Percentiles rank a stretch among this genome's conserved stretches.
Evolutionary conservation across 2,113 vertebrate species (phyloP).

Genomic region (Amphilophus citrinellus): DNA sequence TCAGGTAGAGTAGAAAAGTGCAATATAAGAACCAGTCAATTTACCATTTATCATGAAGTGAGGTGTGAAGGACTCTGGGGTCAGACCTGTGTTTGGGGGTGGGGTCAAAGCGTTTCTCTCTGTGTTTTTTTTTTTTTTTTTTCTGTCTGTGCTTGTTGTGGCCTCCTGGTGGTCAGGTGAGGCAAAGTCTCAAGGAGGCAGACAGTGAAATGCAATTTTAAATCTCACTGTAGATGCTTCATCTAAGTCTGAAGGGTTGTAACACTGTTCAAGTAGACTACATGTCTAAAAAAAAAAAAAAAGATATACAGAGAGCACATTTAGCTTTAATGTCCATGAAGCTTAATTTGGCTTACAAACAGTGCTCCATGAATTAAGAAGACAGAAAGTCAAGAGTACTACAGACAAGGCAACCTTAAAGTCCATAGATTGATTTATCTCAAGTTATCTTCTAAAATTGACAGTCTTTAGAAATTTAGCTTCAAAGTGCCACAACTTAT

Average conservation of each 20-base stretch:
- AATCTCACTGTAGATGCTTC: background rate
- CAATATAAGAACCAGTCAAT: too few relatives aligned
- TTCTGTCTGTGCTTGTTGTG: background rate
- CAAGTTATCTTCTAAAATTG: background rate
- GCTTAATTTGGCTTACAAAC: background rate
- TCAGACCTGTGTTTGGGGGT: background rate
- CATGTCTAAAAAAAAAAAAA: background rate
- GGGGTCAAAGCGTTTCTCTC: background rate
- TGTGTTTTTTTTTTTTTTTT: background rate
- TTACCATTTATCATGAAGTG: too few relatives aligned
- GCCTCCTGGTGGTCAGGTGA: conserved; percentile 65
- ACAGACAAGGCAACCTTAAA: background rate
- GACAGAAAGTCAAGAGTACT: background rate
- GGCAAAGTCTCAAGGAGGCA: background rate
- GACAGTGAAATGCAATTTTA: background rate
- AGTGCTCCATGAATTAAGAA: background rate
- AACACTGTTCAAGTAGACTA: background rate
- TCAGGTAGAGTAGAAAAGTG: too few relatives aligned
- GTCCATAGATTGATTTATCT: background rate
- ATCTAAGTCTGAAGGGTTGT: background rate
- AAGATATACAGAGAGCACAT: background rate
- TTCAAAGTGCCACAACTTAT: background rate
- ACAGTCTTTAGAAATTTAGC: background rate
- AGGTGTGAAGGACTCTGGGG: background rate
- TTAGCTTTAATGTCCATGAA: background rate